phyloP scores from a whole-genome alignment of 1,140 invertebrate genomes.

The Saxidomus purpurata region DNA sequence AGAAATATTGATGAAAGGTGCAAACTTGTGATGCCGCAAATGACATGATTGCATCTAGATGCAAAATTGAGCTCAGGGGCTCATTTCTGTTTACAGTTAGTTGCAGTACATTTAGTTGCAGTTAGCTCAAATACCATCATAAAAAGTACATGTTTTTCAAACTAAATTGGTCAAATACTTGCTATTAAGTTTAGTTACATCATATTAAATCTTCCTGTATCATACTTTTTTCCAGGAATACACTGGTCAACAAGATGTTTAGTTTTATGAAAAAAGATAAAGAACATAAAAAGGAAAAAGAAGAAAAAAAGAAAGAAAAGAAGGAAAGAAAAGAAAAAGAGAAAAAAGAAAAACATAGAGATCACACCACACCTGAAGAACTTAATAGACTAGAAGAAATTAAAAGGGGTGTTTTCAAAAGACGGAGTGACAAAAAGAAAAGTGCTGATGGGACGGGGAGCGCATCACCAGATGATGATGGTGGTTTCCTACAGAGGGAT shows the following conservation, averaged over 20 bases:
- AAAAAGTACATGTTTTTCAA: too few species aligned
- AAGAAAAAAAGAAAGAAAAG: constrained; percentile 91
- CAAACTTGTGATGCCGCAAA: too few species aligned
- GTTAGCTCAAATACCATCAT: too few species aligned
- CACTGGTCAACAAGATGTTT: constrained; percentile 80
- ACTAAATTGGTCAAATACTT: too few species aligned
- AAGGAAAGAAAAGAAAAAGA: constrained; percentile 91
- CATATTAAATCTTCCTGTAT: too few species aligned
- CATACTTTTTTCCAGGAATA: not conserved
- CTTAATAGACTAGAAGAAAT: constrained; percentile 85
- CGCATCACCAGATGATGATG: constrained; percentile 54
- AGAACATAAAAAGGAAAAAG: constrained; percentile 95
- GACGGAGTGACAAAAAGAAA: constrained; percentile 78
- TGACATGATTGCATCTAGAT: too few species aligned
- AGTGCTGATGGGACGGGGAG: too few species aligned
- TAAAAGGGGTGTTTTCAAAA: constrained; percentile 84
- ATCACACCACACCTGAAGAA: constrained; percentile 89
- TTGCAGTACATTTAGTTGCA: too few species aligned
- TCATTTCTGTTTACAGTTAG: too few species aligned
- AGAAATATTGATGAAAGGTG: too few species aligned
- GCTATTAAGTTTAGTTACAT: too few species aligned
- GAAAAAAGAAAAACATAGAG: constrained; percentile 88
- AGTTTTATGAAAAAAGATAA: constrained; percentile 86
- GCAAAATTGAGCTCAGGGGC: too few species aligned
- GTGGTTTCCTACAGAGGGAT: constrained; percentile 71